phyloP scores from a whole-genome alignment of 2,113 vertebrate genomes.

The Coreoperca whiteheadi region DNA sequence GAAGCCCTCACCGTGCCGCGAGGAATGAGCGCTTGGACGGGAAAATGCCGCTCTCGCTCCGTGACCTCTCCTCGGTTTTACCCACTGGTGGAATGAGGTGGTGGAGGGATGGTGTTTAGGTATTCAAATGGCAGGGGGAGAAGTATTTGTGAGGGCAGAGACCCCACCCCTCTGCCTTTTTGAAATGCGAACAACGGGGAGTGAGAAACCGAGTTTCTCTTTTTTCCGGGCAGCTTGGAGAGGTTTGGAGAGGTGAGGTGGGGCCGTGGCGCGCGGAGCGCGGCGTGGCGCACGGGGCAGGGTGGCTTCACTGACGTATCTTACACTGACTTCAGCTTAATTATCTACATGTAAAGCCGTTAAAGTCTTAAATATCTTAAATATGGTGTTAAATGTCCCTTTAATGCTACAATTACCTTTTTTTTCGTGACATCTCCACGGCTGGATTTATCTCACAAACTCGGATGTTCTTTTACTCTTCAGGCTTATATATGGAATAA shows the following conservation, averaged over 20 bases:
- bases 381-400: not conserved
- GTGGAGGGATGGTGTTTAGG: constrained; percentile 53
- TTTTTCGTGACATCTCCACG: not conserved
- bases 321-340: not conserved
- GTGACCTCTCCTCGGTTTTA: constrained; percentile 14
- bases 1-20: not conserved
- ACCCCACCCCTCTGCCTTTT: constrained; percentile 66
- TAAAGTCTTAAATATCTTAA: not conserved
- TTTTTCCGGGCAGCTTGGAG: not conserved
- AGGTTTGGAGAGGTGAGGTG: constrained; percentile 20
- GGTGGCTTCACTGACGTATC: not conserved
- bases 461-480: not conserved
- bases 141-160: constrained; percentile 57
- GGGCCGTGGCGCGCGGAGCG: constrained; percentile 3
- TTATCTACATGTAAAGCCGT: too few species aligned
- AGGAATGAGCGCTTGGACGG: constrained; percentile 53
- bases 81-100: constrained; percentile 64
- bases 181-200: constrained; percentile 66
- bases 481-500: not conserved
- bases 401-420: not conserved
- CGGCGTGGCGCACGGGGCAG: not conserved
- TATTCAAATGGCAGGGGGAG: constrained; percentile 66
- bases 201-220: not conserved
- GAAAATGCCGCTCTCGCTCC: constrained; percentile 28
- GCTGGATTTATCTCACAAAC: not conserved